phyloP scores from a whole-genome alignment of 2,888 invertebrate species.

The Dascillus cervinus region DNA sequence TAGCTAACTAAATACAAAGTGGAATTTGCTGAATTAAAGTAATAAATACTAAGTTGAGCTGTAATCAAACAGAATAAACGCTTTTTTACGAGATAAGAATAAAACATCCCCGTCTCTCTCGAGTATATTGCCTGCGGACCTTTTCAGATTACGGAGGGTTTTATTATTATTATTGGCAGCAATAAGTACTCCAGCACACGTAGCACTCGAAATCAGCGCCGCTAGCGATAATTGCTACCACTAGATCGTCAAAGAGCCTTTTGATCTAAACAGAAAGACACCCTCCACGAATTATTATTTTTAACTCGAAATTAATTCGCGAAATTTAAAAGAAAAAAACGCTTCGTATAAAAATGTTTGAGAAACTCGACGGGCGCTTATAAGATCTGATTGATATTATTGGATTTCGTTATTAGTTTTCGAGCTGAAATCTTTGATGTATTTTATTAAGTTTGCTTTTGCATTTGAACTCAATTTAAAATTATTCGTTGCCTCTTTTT shows the following conservation, averaged over 20 bases:
- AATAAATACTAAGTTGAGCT: too few species aligned
- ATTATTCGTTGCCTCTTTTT: neutral
- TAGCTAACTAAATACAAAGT: too few species aligned
- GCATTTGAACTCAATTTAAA: neutral
- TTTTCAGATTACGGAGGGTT: slow-evolving; percentile 15
- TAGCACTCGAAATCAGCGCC: slow-evolving; percentile 16
- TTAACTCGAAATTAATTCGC: slow-evolving; percentile 7
- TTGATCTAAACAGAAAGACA: slow-evolving; percentile 17
- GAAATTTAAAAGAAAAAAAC: too few species aligned
- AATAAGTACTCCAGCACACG: slow-evolving; percentile 16
- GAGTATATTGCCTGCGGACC: too few species aligned
- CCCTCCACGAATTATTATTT: slow-evolving; percentile 16
- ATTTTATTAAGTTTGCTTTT: neutral
- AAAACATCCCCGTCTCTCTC: too few species aligned
- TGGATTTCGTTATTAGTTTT: slow-evolving; percentile 8
- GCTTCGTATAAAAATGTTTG: too few species aligned
- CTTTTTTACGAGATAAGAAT: too few species aligned
- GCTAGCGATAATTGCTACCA: slow-evolving; percentile 19
- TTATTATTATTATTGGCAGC: slow-evolving; percentile 20
- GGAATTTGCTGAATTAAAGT: too few species aligned
- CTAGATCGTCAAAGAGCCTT: slow-evolving; percentile 18
- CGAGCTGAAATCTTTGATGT: slow-evolving; percentile 3
- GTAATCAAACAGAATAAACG: too few species aligned
- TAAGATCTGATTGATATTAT: slow-evolving; percentile 7
- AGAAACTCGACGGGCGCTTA: too few species aligned